Conservation (phyloP, 2,113 vertebrate species). For the Dicentrarchus labrax region DNA sequence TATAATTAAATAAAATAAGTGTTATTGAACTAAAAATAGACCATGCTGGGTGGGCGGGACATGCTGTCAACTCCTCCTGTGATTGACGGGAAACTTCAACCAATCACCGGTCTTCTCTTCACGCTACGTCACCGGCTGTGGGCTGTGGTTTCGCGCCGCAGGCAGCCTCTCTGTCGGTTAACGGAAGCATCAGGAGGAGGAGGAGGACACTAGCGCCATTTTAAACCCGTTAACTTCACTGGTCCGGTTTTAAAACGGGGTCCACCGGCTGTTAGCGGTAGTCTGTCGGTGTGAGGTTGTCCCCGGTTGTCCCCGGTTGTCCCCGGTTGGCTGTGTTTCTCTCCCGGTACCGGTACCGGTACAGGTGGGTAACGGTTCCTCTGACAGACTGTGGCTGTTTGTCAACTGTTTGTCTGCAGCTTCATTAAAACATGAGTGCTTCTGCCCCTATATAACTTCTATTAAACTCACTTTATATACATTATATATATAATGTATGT, state of each 20-base stretch:
- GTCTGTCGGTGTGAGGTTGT: neutral
- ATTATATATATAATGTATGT: no score
- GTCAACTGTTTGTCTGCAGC: neutral
- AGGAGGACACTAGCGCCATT: neutral
- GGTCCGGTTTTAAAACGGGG: accelerated
- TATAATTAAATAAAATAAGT: neutral
- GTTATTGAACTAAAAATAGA: neutral
- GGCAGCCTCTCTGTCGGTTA: neutral
- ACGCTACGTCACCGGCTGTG: neutral
- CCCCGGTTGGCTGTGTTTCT: neutral
- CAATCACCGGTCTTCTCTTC: slow-evolving; percentile 15
- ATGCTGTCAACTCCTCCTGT: neutral
- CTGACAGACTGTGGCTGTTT: neutral
- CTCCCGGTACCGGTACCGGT: neutral
- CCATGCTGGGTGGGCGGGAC: neutral
- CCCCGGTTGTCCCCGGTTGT: no score
- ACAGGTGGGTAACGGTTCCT: slow-evolving; percentile 54
- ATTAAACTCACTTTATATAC: no score
- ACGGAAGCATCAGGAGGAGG: neutral
- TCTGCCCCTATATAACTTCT: no score
- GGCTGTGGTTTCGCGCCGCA: neutral
- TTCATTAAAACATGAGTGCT: neutral
- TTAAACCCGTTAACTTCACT: neutral
- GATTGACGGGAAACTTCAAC: slow-evolving; percentile 11
- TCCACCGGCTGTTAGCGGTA: neutral